Evolutionary conservation across 1,140 invertebrate species (phyloP).

Genomic region (Brachionus koreanus): DNA sequence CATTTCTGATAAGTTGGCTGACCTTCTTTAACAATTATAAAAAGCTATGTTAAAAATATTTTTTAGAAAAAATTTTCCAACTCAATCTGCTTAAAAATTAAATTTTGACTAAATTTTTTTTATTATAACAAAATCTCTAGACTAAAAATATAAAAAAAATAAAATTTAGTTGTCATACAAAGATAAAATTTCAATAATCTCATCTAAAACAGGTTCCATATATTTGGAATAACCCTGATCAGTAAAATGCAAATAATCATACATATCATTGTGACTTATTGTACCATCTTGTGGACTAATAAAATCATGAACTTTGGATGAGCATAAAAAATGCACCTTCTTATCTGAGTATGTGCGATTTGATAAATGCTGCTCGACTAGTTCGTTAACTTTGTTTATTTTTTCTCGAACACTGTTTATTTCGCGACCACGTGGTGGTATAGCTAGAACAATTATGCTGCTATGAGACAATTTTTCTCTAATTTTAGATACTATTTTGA

Average conservation of each 20-base stretch:
- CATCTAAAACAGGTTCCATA: conserved; percentile 54
- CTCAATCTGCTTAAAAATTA: too few species aligned
- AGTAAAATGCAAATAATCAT: conserved; percentile 79
- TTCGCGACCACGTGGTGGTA: conserved; percentile 75
- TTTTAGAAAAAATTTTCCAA: too few species aligned
- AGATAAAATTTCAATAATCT: conserved; percentile 47
- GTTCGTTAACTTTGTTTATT: conserved; percentile 69
- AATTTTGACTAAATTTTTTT: too few species aligned
- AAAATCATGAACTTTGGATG: conserved; percentile 70
- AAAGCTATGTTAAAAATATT: too few species aligned
- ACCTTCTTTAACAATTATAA: too few species aligned
- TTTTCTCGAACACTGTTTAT: conserved; percentile 74
- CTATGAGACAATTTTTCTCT: conserved; percentile 71
- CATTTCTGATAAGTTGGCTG: too few species aligned
- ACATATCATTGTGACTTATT: conserved; percentile 80
- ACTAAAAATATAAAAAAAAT: background rate
- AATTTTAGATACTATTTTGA: conserved; percentile 70
- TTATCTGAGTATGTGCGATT: conserved; percentile 64
- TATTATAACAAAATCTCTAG: too few species aligned
- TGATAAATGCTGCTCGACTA: conserved; percentile 65
- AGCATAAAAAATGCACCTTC: conserved; percentile 62
- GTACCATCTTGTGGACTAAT: conserved; percentile 66
- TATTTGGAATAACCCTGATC: conserved; percentile 73
- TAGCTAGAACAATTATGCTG: conserved; percentile 73
- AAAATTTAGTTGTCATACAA: conserved; percentile 35